Conservation (phyloP, 2,888 invertebrate genomes). For the Nemotelus nigrinus region DNA sequence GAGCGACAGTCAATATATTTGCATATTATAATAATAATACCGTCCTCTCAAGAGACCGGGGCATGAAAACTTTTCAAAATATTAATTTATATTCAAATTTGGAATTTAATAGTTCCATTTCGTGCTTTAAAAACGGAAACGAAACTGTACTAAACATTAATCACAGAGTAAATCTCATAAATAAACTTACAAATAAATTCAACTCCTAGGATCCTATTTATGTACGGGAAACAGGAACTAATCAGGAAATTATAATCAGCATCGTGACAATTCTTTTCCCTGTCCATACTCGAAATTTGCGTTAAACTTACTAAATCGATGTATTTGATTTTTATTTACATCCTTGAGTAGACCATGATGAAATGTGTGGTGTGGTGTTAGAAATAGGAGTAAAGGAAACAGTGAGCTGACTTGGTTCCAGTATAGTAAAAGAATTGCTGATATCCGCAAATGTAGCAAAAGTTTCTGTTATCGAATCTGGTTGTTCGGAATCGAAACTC, state of each 20-base stretch:
- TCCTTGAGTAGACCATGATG: background rate
- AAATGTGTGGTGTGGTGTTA: background rate
- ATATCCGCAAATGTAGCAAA: conserved; percentile 27
- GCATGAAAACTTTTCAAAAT: too few relatives aligned
- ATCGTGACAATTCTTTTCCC: conserved; percentile 27
- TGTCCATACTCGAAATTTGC: conserved; percentile 18
- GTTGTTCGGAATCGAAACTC: conserved; percentile 9
- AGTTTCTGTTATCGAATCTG: conserved; percentile 30
- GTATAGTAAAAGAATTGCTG: background rate
- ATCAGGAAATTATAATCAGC: conserved; percentile 39
- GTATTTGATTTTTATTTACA: conserved; percentile 25
- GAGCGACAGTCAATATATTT: too few relatives aligned
- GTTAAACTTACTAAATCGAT: conserved; percentile 32
- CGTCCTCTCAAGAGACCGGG: too few relatives aligned
- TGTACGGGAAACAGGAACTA: conserved; percentile 29
- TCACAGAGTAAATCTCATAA: too few relatives aligned
- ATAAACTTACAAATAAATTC: background rate
- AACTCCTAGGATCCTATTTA: conserved; percentile 19
- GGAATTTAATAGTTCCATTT: too few relatives aligned
- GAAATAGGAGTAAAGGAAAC: background rate
- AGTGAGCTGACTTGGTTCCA: too few relatives aligned
- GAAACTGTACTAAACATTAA: too few relatives aligned
- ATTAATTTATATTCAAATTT: too few relatives aligned
- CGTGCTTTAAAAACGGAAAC: too few relatives aligned
- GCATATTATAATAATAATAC: too few relatives aligned